Evolutionary conservation across 2,797 vertebrate species (phyloP), one percentile per base, ranked within the genome.

Genomic region (Lepilemur septentrionalis): DNA sequence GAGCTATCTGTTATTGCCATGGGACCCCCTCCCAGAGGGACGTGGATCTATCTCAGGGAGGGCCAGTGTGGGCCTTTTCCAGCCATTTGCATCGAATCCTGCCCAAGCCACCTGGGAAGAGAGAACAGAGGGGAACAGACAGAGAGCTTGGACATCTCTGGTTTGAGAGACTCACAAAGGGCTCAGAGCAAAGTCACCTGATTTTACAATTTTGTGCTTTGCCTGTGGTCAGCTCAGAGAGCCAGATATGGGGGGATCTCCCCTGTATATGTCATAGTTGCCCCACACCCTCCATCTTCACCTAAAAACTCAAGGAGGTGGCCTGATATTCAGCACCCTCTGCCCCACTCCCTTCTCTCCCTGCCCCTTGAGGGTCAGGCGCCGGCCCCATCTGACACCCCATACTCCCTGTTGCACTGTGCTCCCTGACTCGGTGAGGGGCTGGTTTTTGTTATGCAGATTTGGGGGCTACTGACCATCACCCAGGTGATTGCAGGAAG

Each of bases 321-420:
- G 59, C 30, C 63, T 65, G 41, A 38, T 23, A 25, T 9, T 50
- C 61, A 81, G 76, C 48, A 38, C 32, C 14, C 46, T 61, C 41
- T 7, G 5, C 75, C 9, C 15, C 65, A 11, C 10, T 2, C 12
- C 15, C 32, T 32, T 32, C 48, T n/a, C 32, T 46, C 17, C 83
- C 32, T 55, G 1, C 20, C 3, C 3, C 1, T 0, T 2, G 11
- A 48, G 41, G n/a, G 32, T 28, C 43, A 52, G 41, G 18, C 18
- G 10, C 30, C 12, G 50, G 25, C 63, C 28, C 4, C 18, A 17
- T 10, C 46, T 1, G 4, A 20, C 17, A 8, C 55, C 88, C n/a
- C 0, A 0, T 0, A 3, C 43, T 57, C 41, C 48, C 30, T 22
- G 0, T 14, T 0, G 0, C 28, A 0, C 57, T 81, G 38, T 63